Conservation (phyloP, 2,113 vertebrate species). For the Camelus bactrianus region DNA sequence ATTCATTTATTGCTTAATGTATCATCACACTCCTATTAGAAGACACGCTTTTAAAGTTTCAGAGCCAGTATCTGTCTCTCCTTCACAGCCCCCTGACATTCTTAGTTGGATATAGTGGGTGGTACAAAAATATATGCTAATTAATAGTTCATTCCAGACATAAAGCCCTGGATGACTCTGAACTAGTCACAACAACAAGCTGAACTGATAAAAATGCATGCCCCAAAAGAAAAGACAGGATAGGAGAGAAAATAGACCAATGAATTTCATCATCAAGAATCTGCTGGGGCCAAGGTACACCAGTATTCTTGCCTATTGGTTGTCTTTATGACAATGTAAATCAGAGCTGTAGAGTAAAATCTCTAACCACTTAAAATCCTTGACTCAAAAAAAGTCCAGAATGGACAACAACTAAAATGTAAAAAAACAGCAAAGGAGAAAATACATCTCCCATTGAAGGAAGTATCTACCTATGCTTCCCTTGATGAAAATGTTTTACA, state of each 20-base stretch:
- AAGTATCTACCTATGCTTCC: background rate
- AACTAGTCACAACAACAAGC: constrained; percentile 43
- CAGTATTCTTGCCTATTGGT: background rate
- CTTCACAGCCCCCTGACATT: constrained; percentile 26
- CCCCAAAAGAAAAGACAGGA: constrained; percentile 1
- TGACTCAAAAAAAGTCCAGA: background rate
- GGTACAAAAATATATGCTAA: constrained; percentile 60
- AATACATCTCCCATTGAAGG: background rate
- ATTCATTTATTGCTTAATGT: background rate
- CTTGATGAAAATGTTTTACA: background rate
- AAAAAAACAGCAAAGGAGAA: background rate
- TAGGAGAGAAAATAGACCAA: background rate
- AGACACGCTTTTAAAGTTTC: constrained; percentile 37
- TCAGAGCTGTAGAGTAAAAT: background rate
- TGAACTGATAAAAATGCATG: constrained; percentile 10
- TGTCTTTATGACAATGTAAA: background rate
- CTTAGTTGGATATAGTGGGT: background rate
- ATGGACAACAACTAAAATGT: background rate
- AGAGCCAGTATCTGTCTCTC: constrained; percentile 41
- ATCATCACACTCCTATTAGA: background rate
- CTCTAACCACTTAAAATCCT: background rate
- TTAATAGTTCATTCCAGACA: constrained; percentile 58
- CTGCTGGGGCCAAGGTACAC: background rate
- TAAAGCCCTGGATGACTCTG: background rate
- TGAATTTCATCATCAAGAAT: background rate